Conservation (phyloP, 2,113 vertebrate species). For the Dunckerocampus dactyliophorus region DNA sequence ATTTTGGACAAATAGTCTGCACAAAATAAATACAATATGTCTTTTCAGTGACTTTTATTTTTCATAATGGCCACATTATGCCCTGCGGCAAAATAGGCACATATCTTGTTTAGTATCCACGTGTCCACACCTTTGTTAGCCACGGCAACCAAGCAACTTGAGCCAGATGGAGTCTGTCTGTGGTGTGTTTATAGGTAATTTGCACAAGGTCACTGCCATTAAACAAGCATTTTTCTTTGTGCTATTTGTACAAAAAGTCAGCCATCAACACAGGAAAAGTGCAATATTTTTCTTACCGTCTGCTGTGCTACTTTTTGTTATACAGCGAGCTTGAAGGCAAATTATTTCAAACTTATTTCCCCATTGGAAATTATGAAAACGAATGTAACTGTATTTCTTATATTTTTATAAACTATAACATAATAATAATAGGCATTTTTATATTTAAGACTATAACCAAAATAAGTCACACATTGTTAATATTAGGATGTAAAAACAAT, state of each 20-base stretch:
- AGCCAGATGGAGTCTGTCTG: neutral
- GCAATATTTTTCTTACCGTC: no score
- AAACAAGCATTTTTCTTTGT: neutral
- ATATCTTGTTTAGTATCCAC: neutral
- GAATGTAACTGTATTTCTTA: no score
- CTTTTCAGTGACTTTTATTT: neutral
- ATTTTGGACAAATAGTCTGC: neutral
- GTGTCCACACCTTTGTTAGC: neutral
- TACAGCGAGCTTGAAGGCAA: no score
- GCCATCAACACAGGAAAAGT: neutral
- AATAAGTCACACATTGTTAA: no score
- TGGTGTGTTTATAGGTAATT: conserved; percentile 1
- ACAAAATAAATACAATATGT: neutral
- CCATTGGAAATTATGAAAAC: no score
- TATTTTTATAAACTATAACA: no score
- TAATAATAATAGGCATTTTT: no score
- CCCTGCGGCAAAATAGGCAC: neutral
- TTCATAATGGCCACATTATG: neutral
- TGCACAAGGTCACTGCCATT: neutral
- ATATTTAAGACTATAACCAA: no score
- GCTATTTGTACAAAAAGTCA: neutral
- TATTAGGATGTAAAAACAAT: no score
- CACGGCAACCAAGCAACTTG: conserved; percentile 7
- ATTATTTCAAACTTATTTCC: no score
- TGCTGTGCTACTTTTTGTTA: no score